Evolutionary conservation across 2,113 vertebrate species (phyloP).

Genomic region (Anhinga rufa): DNA sequence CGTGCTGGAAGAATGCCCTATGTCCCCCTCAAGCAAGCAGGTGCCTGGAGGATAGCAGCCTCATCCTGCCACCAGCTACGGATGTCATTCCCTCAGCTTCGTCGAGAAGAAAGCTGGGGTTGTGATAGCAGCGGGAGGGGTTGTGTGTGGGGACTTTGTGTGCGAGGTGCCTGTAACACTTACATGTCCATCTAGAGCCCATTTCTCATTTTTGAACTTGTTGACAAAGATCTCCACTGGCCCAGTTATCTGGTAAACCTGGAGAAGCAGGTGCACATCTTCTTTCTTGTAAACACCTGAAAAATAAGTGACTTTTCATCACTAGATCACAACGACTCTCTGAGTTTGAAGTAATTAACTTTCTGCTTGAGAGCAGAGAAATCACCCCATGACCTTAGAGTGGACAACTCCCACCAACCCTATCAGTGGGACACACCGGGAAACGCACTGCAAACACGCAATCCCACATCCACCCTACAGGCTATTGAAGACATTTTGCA

Average conservation of each 20-base stretch:
- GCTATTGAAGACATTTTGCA: background rate
- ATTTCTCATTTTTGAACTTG: slow-evolving; percentile 94
- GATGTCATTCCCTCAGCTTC: background rate
- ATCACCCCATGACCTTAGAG: background rate
- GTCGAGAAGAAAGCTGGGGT: background rate
- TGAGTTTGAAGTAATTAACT: background rate
- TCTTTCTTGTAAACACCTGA: slow-evolving; percentile 90
- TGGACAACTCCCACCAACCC: background rate
- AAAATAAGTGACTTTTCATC: background rate
- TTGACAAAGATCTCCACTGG: slow-evolving; percentile 91
- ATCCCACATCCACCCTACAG: background rate
- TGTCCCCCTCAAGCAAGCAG: background rate
- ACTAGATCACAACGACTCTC: background rate
- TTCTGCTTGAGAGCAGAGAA: background rate
- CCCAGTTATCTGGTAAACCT: slow-evolving; percentile 90
- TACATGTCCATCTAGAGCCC: slow-evolving; percentile 95
- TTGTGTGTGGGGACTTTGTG: no score
- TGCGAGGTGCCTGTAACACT: slow-evolving; percentile 38
- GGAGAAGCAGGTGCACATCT: slow-evolving; percentile 92
- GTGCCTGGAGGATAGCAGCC: background rate
- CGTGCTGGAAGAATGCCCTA: accelerated
- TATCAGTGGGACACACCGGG: background rate
- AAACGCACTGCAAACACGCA: background rate
- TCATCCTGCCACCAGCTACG: background rate
- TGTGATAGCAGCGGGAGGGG: accelerated